Conservation (phyloP, 2,888 invertebrate genomes). For the Lasioglossum pauxillum region DNA sequence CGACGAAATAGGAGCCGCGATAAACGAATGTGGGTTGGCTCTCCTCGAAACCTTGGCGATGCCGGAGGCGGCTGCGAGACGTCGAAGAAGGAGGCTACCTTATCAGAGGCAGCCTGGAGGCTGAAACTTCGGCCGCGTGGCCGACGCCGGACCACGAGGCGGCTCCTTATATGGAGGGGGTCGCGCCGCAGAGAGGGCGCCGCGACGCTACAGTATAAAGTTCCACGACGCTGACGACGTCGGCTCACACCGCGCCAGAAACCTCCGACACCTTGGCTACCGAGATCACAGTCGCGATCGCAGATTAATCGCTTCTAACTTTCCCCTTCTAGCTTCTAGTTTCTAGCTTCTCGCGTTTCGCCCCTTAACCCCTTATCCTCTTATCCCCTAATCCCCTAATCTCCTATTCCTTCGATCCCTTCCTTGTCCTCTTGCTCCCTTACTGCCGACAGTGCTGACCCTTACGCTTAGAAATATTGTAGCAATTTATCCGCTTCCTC, state of each 20-base stretch:
- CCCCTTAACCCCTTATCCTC: neutral
- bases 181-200: constrained; percentile 76
- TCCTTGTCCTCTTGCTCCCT: too few relatives aligned
- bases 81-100: constrained; percentile 45
- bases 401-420: too few relatives aligned
- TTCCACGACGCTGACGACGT: constrained; percentile 69
- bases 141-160: constrained; percentile 65
- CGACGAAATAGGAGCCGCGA: constrained; percentile 64
- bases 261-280: constrained; percentile 20
- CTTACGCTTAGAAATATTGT: neutral
- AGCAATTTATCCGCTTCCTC: neutral
- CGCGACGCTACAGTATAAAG: constrained; percentile 79
- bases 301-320: constrained; percentile 27
- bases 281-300: neutral
- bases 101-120: constrained; percentile 59
- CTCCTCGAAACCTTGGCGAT: constrained; percentile 51
- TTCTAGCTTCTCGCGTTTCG: constrained; percentile 1
- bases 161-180: constrained; percentile 82
- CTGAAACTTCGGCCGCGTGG: constrained; percentile 63
- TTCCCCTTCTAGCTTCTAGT: neutral
- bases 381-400: too few relatives aligned
- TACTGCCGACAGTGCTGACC: neutral
- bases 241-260: constrained; percentile 49
- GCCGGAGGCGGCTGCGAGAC: constrained; percentile 25
- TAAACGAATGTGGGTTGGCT: constrained; percentile 57